Evolutionary conservation across 2,888 invertebrate species (phyloP), one percentile per base, ranked within the genome.

Genomic region (Xestia xanthographa): DNA sequence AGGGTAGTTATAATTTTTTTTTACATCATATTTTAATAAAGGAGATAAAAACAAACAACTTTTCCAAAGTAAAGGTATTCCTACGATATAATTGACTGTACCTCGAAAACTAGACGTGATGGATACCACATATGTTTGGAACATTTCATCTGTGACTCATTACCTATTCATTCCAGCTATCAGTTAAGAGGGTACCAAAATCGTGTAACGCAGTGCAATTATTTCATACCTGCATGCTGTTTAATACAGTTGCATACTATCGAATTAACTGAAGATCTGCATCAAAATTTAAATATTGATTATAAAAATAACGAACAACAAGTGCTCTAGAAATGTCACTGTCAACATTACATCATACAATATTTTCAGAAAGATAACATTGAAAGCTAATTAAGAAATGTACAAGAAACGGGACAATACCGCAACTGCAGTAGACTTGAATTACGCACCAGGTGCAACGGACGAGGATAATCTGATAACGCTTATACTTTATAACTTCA

Each of bases 391-490:
- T 79, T 69, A 82, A 58, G 82, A 79, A 74, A 66, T 75, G 41
- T 79, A 66, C 60, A 75, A 22, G 41, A 63, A 80, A 69, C 66
- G 76, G 82, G 78, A 72, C 63, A 75, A 45, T 78, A 81, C 66
- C 63, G 84, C 68, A 77, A 74, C 45, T 65, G 62, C 68, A 84
- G 60, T n/a, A 80, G 60, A 71, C 74, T 65, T 72, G 74, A 72
- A 70, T 75, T 79, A 84, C 78, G 74, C 85, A 82, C 60, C 75
- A 88, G 86, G 90, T 89, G 90, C 87, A 90, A 89, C 72, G 86
- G 74, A 85, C 88, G 77, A 45, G 70, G 75, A 69, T 87, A 85
- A 90, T 91, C 91, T 86, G 91, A 91, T 90, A 91, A 87, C 73
- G 78, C 82, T 86, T 56, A 83, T 77, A 76, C 80, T 76, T 80